Evolutionary conservation across 2,113 vertebrate species (phyloP).

Genomic region (Sinocyclocheilus anshuiensis): DNA sequence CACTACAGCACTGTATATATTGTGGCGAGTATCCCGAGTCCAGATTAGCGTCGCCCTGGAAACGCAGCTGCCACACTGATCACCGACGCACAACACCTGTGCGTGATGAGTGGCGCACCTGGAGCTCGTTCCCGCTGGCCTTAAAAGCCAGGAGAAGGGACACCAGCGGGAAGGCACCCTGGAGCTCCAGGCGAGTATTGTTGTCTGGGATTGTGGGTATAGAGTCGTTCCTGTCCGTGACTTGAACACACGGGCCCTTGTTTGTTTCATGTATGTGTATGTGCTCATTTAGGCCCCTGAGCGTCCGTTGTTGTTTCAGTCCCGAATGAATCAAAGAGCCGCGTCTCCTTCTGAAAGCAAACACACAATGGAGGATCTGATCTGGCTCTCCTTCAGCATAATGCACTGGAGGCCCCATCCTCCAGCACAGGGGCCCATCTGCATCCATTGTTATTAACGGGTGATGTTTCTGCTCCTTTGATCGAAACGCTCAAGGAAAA

Average conservation of each 20-base stretch:
- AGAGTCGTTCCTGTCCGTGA: not conserved
- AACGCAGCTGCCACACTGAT: too few species aligned
- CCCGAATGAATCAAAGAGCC: not conserved
- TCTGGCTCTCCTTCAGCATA: not conserved
- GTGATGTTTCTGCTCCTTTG: not conserved
- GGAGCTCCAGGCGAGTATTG: too few species aligned
- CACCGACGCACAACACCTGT: too few species aligned
- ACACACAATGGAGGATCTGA: slow-evolving; percentile 10
- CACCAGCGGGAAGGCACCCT: too few species aligned
- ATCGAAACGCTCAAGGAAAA: not conserved
- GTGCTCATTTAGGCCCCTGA: not conserved
- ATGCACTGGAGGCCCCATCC: not conserved
- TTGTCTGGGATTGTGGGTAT: not conserved
- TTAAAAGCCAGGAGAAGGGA: too few species aligned
- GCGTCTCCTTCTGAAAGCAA: not conserved
- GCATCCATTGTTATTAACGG: not conserved
- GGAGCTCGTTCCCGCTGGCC: too few species aligned
- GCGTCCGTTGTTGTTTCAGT: not conserved
- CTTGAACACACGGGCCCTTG: not conserved
- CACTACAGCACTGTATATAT: not conserved
- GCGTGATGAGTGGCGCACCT: too few species aligned
- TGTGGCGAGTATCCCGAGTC: too few species aligned
- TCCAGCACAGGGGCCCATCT: not conserved
- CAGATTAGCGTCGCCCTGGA: too few species aligned
- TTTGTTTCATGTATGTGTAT: not conserved